A percentile compares a stretch with the other conserved stretches of the same genome.
phyloP scores from a whole-genome alignment of 2,888 invertebrate genomes.

The Cistogaster globosa region DNA sequence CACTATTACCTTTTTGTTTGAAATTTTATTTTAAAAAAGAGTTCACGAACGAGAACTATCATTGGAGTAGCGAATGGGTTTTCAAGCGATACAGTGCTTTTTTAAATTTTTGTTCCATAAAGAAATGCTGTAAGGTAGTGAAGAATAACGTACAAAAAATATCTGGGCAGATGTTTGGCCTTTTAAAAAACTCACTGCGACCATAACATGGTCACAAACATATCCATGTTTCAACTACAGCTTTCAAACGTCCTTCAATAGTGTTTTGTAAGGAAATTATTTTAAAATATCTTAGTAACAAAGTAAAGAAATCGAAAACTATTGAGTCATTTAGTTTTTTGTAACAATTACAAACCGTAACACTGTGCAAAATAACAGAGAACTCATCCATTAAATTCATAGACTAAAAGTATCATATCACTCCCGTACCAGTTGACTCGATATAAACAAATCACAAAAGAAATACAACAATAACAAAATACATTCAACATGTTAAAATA shows the following conservation, averaged over 20 bases:
- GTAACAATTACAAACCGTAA: not conserved
- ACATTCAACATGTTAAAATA: constrained; percentile 68
- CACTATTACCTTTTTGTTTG: too few relatives aligned
- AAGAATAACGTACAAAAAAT: not conserved
- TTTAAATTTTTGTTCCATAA: not conserved
- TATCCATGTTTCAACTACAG: not conserved
- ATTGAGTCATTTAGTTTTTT: not conserved
- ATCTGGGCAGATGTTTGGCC: constrained; percentile 26
- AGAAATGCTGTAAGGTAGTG: not conserved
- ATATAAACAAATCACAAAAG: constrained; percentile 63
- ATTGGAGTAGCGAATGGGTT: too few relatives aligned
- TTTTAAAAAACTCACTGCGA: too few relatives aligned
- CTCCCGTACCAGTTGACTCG: constrained; percentile 40
- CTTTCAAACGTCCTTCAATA: not conserved
- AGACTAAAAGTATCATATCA: constrained; percentile 66
- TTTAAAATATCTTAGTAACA: not conserved
- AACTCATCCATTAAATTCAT: constrained; percentile 61
- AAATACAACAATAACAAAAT: constrained; percentile 46
- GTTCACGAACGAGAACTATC: too few relatives aligned
- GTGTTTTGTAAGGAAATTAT: not conserved
- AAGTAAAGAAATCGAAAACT: not conserved
- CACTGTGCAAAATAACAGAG: constrained; percentile 51
- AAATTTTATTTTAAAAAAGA: too few relatives aligned
- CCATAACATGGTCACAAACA: too few relatives aligned
- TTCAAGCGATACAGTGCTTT: too few relatives aligned